Conservation (phyloP, 2,797 vertebrate genomes). For the Neomorphus geoffroyi region DNA sequence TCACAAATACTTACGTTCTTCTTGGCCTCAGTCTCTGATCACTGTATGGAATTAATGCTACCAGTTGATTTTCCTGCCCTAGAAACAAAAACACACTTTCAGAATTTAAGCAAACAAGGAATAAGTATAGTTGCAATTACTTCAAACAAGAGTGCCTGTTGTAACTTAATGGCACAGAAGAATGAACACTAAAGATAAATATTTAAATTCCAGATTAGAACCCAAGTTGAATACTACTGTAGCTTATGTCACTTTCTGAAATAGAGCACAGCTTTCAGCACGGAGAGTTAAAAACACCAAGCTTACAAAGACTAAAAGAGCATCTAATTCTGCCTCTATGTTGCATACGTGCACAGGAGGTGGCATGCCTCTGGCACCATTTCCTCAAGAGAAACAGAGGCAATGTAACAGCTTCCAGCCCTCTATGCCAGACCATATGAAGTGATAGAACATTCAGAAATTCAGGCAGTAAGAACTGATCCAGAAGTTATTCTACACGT, state of each 20-base stretch:
- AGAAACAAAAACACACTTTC: slow-evolving; percentile 45
- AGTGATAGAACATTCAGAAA: not conserved
- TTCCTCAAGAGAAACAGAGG: not conserved
- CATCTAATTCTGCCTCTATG: not conserved
- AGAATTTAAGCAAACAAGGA: slow-evolving; percentile 10
- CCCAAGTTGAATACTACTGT: not conserved
- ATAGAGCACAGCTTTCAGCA: not conserved
- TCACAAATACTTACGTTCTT: slow-evolving; percentile 87
- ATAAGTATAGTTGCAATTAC: not conserved
- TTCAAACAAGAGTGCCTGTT: not conserved
- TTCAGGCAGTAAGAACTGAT: not conserved
- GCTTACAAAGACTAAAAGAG: not conserved
- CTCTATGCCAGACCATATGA: not conserved
- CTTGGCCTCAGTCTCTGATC: slow-evolving; percentile 94
- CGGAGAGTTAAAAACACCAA: not conserved
- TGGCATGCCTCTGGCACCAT: not conserved
- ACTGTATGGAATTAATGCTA: slow-evolving; percentile 97
- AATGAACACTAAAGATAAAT: not conserved
- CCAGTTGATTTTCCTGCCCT: slow-evolving; percentile 98
- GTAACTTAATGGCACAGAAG: not conserved
- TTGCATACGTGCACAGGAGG: not conserved
- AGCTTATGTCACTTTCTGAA: not conserved
- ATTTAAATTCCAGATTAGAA: not conserved
- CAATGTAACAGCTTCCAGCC: not conserved
- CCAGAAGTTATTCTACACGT: not conserved